Evolutionary conservation across 2,888 invertebrate genomes (phyloP).

Genomic region (Cyrtodaria siliqua): DNA sequence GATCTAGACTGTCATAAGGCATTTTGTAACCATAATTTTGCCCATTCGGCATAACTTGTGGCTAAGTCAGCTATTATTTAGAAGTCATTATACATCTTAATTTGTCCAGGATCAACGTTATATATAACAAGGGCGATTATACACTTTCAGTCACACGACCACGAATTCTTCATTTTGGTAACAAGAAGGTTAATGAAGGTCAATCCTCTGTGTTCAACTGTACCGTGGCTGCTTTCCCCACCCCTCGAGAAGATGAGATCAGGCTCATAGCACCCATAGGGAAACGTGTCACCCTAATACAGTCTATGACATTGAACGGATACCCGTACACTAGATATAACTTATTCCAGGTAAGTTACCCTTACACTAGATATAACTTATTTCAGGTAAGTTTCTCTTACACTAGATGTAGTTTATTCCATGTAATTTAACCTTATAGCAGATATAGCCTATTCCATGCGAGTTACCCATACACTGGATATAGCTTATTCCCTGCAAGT

Average conservation of each 20-base stretch:
- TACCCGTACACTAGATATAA: slow-evolving; percentile 74
- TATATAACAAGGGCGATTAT: too few relatives aligned
- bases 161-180: slow-evolving; percentile 75
- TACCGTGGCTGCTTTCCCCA: slow-evolving; percentile 79
- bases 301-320: slow-evolving; percentile 67
- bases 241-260: slow-evolving; percentile 74
- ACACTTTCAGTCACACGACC: slow-evolving; percentile 75
- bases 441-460: slow-evolving; percentile 73
- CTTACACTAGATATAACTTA: slow-evolving; percentile 73
- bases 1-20: too few relatives aligned
- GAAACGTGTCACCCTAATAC: slow-evolving; percentile 66
- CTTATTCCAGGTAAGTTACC: slow-evolving; percentile 70
- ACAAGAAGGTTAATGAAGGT: slow-evolving; percentile 77
- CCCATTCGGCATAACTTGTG: too few relatives aligned
- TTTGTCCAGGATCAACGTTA: too few relatives aligned
- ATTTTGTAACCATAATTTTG: too few relatives aligned
- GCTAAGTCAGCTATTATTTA: too few relatives aligned
- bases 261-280: slow-evolving; percentile 67
- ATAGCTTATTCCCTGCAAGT: too few relatives aligned
- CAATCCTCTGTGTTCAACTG: slow-evolving; percentile 78
- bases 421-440: slow-evolving; percentile 73
- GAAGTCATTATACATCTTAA: too few relatives aligned
- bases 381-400: slow-evolving; percentile 74
- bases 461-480: too few relatives aligned
- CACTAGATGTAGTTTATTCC: slow-evolving; percentile 73